phyloP scores from a whole-genome alignment of 2,888 invertebrate species.

The Lasioglossum figueresi region DNA sequence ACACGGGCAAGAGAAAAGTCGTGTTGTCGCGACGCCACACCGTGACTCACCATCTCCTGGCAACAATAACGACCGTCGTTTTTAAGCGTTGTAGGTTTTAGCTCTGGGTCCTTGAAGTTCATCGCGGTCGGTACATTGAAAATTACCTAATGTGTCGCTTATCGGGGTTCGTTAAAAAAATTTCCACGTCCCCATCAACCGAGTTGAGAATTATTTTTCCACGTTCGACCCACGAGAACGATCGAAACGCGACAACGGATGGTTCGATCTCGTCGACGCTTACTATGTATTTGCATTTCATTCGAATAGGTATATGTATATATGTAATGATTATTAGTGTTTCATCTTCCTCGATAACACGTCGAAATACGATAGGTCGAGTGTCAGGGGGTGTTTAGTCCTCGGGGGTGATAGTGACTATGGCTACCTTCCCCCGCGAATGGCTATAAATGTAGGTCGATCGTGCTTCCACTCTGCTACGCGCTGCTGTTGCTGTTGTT shows the following conservation, averaged over 20 bases:
- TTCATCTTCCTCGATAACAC: constrained; percentile 62
- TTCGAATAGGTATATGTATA: neutral
- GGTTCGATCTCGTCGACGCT: neutral
- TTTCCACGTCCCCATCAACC: neutral
- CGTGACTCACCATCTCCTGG: constrained; percentile 48
- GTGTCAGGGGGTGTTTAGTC: constrained; percentile 52
- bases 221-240: neutral
- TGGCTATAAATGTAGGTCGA: constrained; percentile 73
- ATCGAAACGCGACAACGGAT: neutral
- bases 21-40: constrained; percentile 15
- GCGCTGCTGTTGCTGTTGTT: constrained; percentile 17
- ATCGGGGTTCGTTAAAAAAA: constrained; percentile 16
- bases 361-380: constrained; percentile 61
- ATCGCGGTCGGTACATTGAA: constrained; percentile 47
- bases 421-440: constrained; percentile 72
- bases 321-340: constrained; percentile 23
- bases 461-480: constrained; percentile 35
- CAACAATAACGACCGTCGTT: constrained; percentile 5
- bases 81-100: constrained; percentile 18
- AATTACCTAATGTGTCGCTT: constrained; percentile 44
- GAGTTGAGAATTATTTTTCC: neutral
- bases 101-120: constrained; percentile 48
- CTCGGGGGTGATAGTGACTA: constrained; percentile 77
- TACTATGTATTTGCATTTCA: neutral
- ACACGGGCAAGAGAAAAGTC: constrained; percentile 29